Evolutionary conservation across 2,113 vertebrate genomes (phyloP).

Genomic region (Vombatus ursinus): DNA sequence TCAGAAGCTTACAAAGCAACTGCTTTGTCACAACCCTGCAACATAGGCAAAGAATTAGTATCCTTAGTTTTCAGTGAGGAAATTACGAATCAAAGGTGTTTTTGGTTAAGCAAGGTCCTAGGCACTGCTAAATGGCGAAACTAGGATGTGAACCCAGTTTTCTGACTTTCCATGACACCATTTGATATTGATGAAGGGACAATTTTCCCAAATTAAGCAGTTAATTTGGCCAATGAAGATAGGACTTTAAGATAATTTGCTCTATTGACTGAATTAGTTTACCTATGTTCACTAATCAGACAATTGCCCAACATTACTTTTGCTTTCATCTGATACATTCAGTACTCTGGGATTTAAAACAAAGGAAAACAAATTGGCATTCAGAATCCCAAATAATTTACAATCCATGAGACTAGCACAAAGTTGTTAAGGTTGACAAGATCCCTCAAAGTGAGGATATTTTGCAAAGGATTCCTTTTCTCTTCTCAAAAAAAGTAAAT

Average conservation of each 20-base stretch:
- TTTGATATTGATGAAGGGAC: neutral
- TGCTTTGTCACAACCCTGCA: neutral
- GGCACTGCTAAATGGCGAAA: neutral
- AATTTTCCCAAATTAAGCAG: neutral
- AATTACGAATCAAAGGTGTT: neutral
- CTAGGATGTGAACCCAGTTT: neutral
- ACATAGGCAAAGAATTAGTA: neutral
- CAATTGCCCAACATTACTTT: neutral
- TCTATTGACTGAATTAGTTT: neutral
- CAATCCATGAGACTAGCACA: neutral
- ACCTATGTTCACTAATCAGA: neutral
- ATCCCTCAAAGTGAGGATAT: neutral
- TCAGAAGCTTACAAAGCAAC: neutral
- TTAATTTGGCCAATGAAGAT: neutral
- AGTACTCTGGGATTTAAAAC: neutral
- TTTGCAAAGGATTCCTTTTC: constrained; percentile 4
- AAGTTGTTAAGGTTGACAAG: neutral
- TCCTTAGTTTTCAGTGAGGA: neutral
- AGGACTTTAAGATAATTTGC: neutral
- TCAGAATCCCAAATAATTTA: neutral
- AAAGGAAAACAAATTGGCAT: neutral
- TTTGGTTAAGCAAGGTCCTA: neutral
- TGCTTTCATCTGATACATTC: neutral
- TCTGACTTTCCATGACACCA: neutral
- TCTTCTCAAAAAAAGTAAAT: neutral